Evolutionary conservation across 2,888 invertebrate species (phyloP).

Genomic region (Apamea crenata): DNA sequence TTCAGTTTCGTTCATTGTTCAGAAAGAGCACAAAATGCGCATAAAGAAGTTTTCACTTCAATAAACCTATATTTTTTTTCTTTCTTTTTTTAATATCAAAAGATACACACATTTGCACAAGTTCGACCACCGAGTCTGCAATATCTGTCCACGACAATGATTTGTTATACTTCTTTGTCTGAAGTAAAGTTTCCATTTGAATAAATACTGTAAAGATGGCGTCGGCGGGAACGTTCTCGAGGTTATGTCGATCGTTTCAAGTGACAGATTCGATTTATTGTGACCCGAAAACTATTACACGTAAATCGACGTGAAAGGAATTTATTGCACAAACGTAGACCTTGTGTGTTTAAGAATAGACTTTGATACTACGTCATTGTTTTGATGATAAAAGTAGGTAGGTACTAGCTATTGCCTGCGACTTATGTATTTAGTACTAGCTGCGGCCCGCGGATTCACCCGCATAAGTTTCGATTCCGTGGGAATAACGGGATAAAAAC

Average conservation of each 20-base stretch:
- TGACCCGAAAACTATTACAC: slow-evolving; percentile 29
- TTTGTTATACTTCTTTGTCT: slow-evolving; percentile 31
- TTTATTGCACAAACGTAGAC: slow-evolving; percentile 20
- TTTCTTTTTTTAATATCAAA: neutral
- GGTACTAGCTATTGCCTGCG: neutral
- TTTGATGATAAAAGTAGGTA: neutral
- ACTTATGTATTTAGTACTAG: neutral
- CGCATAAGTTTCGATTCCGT: no score
- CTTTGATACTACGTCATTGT: neutral
- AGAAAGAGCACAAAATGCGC: no score
- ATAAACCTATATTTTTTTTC: neutral
- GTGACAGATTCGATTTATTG: slow-evolving; percentile 51
- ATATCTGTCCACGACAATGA: slow-evolving; percentile 34
- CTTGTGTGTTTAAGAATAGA: slow-evolving; percentile 17
- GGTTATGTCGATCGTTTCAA: slow-evolving; percentile 34
- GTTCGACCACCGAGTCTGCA: neutral
- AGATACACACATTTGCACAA: neutral
- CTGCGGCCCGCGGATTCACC: no score
- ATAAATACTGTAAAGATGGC: slow-evolving; percentile 38
- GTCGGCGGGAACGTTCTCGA: neutral
- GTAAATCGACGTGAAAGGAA: slow-evolving; percentile 34
- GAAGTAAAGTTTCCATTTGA: slow-evolving; percentile 41
- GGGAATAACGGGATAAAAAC: no score
- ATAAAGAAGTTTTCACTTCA: neutral
- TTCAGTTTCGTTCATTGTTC: no score